These are phyloP conservation scores for Eurois occulta DNA, from an alignment of 2,888 invertebrate genomes.

Conservation along the genomic window DNA sequence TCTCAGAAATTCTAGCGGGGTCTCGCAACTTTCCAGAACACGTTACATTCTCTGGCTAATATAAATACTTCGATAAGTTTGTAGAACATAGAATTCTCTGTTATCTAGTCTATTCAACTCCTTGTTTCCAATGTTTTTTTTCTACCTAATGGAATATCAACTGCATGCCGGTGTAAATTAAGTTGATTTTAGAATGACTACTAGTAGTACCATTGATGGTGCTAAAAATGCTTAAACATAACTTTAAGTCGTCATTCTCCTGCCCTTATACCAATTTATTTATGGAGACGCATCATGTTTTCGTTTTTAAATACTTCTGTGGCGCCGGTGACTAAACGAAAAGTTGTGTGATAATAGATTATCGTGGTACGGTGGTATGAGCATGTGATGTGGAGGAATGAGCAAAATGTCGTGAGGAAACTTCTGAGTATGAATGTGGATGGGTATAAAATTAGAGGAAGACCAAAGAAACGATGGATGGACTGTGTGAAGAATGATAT, in stretches of 20 bases:
- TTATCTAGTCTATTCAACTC: not conserved
- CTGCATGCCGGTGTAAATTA: not conserved
- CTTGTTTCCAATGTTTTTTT: not conserved
- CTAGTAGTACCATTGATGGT: not conserved
- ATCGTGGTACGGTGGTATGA: no score
- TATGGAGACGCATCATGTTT: not conserved
- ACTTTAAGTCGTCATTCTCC: not conserved
- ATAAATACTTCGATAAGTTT: conserved; percentile 26
- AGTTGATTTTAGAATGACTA: not conserved
- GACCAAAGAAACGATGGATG: no score
- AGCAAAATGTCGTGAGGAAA: no score
- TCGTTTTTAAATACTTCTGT: not conserved
- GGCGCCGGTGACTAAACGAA: no score
- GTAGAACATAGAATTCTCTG: not conserved
- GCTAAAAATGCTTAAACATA: not conserved
- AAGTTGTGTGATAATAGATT: no score
- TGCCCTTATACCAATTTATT: not conserved
- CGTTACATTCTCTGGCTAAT: not conserved
- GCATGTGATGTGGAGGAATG: no score
- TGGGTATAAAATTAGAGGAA: no score
- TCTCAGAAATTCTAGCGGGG: not conserved
- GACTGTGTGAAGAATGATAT: no score
- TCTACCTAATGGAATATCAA: not conserved
- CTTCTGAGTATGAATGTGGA: no score
- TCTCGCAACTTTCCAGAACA: not conserved